phyloP scores from a whole-genome alignment of 2,113 vertebrate species.

The Colius striatus region DNA sequence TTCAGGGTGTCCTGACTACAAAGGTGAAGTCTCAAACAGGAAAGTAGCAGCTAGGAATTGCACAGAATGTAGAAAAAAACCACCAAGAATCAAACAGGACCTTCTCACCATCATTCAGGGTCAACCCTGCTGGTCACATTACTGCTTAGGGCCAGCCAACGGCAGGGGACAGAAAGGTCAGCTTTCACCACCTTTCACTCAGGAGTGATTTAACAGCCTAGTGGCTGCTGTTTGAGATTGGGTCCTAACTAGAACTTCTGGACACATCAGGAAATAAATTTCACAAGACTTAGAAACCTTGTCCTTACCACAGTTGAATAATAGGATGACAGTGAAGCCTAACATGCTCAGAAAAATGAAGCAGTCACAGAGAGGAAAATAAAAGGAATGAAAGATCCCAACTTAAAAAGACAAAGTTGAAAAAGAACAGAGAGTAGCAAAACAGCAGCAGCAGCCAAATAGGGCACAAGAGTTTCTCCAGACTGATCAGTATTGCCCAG shows the following conservation, averaged over 20 bases:
- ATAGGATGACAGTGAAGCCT: background rate
- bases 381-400: background rate
- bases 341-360: background rate
- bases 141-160: background rate
- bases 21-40: background rate
- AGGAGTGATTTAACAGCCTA: background rate
- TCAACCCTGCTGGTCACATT: rapidly evolving
- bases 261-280: background rate
- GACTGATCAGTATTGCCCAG: background rate
- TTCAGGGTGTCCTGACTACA: background rate
- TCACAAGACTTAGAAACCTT: background rate
- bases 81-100: too few species aligned
- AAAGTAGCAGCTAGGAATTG: background rate
- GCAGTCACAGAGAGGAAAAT: background rate
- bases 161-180: background rate
- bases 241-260: background rate
- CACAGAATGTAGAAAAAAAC: background rate
- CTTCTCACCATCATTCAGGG: background rate
- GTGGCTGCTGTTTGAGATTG: background rate
- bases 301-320: background rate
- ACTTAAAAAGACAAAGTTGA: background rate
- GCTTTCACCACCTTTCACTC: background rate
- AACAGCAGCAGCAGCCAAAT: background rate
- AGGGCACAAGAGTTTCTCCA: background rate
- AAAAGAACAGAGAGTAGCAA: background rate